Percentiles rank a stretch among this genome's conserved stretches.
Evolutionary conservation across 2,888 invertebrate genomes (phyloP).

Genomic region (Cryptus viduatorius): DNA sequence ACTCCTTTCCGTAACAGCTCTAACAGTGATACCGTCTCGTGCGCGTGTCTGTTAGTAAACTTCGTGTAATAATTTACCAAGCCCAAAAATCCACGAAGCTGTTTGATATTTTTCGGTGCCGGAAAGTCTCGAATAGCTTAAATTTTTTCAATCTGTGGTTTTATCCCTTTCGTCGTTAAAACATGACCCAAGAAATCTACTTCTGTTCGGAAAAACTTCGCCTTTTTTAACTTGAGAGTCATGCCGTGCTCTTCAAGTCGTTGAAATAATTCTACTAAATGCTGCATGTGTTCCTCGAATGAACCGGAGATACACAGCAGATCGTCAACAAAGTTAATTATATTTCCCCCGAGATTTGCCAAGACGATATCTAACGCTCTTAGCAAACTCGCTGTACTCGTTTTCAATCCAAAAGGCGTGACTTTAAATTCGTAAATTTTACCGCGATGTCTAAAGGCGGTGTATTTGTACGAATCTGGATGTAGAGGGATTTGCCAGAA

Average conservation of each 20-base stretch:
- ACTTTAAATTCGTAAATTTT: conserved; percentile 2
- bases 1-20: conserved; percentile 40
- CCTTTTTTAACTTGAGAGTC: conserved; percentile 70
- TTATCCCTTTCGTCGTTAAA: conserved; percentile 65
- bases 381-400: conserved; percentile 1
- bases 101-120: conserved; percentile 63
- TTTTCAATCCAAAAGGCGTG: conserved; percentile 11
- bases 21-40: conserved; percentile 20
- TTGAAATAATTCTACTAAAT: conserved; percentile 60
- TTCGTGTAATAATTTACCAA: conserved; percentile 63
- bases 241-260: conserved; percentile 59
- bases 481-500: conserved; percentile 28
- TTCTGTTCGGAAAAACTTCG: conserved; percentile 66
- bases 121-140: conserved; percentile 69
- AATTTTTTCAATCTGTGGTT: conserved; percentile 68
- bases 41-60: conserved; percentile 11
- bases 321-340: conserved; percentile 57
- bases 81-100: conserved; percentile 70
- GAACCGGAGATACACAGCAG: conserved; percentile 24
- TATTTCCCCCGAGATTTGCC: neutral
- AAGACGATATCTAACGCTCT: neutral
- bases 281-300: conserved; percentile 32
- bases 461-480: neutral
- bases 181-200: conserved; percentile 73
- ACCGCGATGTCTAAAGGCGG: conserved; percentile 13